Evolutionary conservation across 1,140 invertebrate genomes (phyloP).

Genomic region (Eupeodes corollae): DNA sequence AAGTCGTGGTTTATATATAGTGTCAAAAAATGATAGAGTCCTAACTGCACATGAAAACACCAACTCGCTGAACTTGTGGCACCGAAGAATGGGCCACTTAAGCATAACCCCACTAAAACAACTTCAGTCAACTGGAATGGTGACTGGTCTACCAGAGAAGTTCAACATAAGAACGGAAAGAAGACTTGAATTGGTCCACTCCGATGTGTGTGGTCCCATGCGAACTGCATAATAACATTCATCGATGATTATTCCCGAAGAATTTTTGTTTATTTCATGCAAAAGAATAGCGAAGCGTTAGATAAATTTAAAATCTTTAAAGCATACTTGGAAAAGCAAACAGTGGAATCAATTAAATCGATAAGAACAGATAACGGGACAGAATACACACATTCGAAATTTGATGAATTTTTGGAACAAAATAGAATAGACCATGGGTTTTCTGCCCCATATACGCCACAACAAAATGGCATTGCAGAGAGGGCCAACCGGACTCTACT

Average conservation of each 20-base stretch:
- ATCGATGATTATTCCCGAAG: constrained; percentile 33
- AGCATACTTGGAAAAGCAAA: constrained; percentile 1
- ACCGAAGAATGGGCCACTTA: constrained; percentile 4
- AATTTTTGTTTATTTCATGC: constrained; percentile 31
- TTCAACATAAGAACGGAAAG: not conserved
- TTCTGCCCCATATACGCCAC: constrained; percentile 21
- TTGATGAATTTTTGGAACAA: constrained; percentile 14
- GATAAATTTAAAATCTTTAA: constrained; percentile 7
- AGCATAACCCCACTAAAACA: constrained; percentile 1
- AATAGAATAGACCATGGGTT: constrained; percentile 9
- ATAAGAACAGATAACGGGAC: constrained; percentile 18
- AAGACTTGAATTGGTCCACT: constrained; percentile 25
- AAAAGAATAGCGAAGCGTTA: constrained; percentile 16
- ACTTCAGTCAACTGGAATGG: not conserved
- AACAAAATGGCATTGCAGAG: constrained; percentile 32
- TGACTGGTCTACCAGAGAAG: not conserved
- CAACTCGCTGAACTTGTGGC: not conserved
- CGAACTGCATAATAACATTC: constrained; percentile 24
- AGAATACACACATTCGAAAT: constrained; percentile 21
- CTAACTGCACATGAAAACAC: not conserved
- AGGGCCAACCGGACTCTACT: constrained; percentile 18
- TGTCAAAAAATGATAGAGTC: too few relatives aligned
- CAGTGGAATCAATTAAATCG: not conserved
- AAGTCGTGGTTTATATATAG: not conserved
- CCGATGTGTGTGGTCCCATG: constrained; percentile 37